phyloP scores from a whole-genome alignment of 2,113 vertebrate genomes.

The Solea senegalensis region DNA sequence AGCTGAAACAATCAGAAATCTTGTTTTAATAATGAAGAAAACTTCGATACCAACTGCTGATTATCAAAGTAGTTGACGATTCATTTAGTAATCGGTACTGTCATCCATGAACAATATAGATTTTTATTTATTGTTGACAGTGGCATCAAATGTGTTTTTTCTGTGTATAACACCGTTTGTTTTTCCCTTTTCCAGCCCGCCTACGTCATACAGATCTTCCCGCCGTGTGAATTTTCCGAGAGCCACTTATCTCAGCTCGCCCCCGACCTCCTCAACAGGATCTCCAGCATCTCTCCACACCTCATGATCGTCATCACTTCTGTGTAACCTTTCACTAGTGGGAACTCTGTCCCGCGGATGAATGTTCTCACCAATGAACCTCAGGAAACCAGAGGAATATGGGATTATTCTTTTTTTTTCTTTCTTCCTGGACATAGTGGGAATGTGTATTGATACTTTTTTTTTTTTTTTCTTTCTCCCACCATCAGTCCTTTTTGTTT shows the following conservation, averaged over 20 bases:
- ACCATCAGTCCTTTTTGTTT: conserved; percentile 47
- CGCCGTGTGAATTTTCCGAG: conserved; percentile 96
- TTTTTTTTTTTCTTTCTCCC: conserved; percentile 39
- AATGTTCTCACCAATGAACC: conserved; percentile 59
- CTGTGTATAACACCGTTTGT: neutral
- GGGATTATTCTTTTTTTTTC: conserved; percentile 35
- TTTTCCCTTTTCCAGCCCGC: conserved; percentile 84
- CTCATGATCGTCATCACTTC: conserved; percentile 99
- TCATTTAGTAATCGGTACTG: too few species aligned
- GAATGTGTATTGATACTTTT: conserved; percentile 53
- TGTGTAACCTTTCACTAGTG: conserved; percentile 82
- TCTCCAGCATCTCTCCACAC: conserved; percentile 98
- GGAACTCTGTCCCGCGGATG: conserved; percentile 25
- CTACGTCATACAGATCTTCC: conserved; percentile 99
- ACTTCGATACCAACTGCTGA: too few species aligned
- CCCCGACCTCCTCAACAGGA: conserved; percentile 95
- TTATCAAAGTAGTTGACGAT: too few species aligned
- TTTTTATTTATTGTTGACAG: neutral
- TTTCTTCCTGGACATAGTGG: conserved; percentile 55
- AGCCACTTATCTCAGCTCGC: conserved; percentile 96
- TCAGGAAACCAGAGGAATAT: conserved; percentile 74
- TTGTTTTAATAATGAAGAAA: too few species aligned
- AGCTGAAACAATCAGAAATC: too few species aligned
- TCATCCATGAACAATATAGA: neutral
- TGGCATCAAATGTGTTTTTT: neutral